phyloP scores from a whole-genome alignment of 92 coral and sea anemone genomes.

The Palythoa heliodiscus region DNA sequence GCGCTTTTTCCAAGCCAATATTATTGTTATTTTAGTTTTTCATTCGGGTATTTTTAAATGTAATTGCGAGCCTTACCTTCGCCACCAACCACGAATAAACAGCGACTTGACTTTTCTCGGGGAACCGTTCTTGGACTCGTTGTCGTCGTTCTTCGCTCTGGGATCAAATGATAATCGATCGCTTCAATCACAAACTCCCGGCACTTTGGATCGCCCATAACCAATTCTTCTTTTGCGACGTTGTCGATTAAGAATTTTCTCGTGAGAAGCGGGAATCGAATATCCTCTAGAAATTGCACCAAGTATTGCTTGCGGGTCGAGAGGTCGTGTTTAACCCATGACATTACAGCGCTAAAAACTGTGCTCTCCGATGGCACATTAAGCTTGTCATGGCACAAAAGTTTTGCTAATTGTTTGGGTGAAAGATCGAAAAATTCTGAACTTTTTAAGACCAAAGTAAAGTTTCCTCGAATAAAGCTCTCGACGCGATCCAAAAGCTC shows the following conservation, averaged over 20 bases:
- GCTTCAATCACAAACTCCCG: slow-evolving; percentile 88
- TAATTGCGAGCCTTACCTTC: slow-evolving; percentile 70
- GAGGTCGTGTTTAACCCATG: slow-evolving; percentile 81
- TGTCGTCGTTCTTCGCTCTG: slow-evolving; percentile 79
- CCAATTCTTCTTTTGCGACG: slow-evolving; percentile 80
- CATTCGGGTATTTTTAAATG: slow-evolving; percentile 3
- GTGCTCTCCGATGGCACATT: slow-evolving; percentile 90
- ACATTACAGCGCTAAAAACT: slow-evolving; percentile 81
- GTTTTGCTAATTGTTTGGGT: slow-evolving; percentile 66
- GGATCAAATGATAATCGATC: slow-evolving; percentile 90
- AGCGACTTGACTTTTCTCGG: slow-evolving; percentile 84
- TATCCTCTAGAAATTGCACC: slow-evolving; percentile 74
- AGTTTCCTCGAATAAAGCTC: slow-evolving; percentile 81
- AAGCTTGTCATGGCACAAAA: slow-evolving; percentile 84
- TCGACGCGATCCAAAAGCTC: slow-evolving; percentile 77
- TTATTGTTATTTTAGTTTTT: not conserved
- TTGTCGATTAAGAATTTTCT: slow-evolving; percentile 91
- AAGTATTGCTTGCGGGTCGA: slow-evolving; percentile 63
- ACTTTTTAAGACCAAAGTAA: slow-evolving; percentile 78
- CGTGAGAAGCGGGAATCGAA: slow-evolving; percentile 91
- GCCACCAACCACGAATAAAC: slow-evolving; percentile 89
- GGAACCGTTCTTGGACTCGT: slow-evolving; percentile 74
- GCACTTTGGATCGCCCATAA: slow-evolving; percentile 79
- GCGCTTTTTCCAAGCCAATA: slow-evolving; percentile 34
- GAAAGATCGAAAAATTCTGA: slow-evolving; percentile 75